Base-by-base conservation (phyloP, 2,113 vertebrate species). In the Grallaria varia region DNA sequence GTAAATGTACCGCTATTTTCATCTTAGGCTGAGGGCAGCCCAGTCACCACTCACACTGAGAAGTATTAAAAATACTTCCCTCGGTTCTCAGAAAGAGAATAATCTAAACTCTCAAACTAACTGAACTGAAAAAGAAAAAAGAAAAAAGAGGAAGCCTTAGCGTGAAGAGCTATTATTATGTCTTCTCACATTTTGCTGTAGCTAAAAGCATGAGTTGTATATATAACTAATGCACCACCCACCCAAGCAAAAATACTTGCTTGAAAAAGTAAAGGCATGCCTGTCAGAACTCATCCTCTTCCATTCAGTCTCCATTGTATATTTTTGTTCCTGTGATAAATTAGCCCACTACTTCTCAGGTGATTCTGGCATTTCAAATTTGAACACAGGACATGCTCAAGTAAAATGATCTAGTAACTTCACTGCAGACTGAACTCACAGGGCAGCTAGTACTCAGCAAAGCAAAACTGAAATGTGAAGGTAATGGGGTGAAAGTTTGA, bases 401-500 rank as follows among this genome's bases (percentile, higher is more conserved):
- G 79, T 77, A 67, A 82, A 93, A 90, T 71, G 2, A 1, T 52
- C 56, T 63, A 81, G 42, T 35, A 71, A 64, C 52, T 84, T 67
- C 68, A 68, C 76, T 50, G 47, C 49, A 81, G 83, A 31, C 31
- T 94, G 83, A 77, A 89, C 84, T 84, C 80, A 87, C 64, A 68
- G 84, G 53, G 64, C 69, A 89, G n/a, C 44, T 49, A 52, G 37
- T 27, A 47, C 52, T 84, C 56, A 4, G 13, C 58, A 90, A 93
- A 95, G 76, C 76, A 96, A 96, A 97, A 96, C 89, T 1, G 23
- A 95, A 95, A 95, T 92, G 52, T 53, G 72, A 92, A 89, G 92
- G 90, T 94, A 94, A 93, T 62, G 77, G 95, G 96, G 92, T 97
- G 95, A 93, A 97, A 97, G 96, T 96, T 92, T 95, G 90, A 96